These are phyloP conservation scores for Piezodorus guildinii DNA, from an alignment of 1,140 invertebrate species.

Conservation along the genomic window DNA sequence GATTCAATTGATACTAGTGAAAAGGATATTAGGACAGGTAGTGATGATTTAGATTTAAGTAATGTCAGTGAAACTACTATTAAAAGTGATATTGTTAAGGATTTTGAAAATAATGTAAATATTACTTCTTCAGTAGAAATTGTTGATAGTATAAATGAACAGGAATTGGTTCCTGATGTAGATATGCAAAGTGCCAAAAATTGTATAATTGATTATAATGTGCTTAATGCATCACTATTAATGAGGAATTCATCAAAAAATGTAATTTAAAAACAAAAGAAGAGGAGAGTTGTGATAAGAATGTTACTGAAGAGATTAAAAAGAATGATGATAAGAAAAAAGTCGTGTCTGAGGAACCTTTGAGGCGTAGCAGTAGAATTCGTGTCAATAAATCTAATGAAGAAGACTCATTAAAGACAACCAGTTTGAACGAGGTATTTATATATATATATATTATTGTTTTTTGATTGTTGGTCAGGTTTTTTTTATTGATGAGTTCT, in stretches of 20 bases:
- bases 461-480: no score
- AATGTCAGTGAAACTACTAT: not conserved
- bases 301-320: not conserved
- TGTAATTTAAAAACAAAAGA: no score
- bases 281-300: no score
- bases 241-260: no score
- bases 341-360: not conserved
- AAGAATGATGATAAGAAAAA: not conserved
- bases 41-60: not conserved
- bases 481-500: no score
- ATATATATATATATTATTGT: no score
- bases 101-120: slow-evolving; percentile 1
- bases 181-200: not conserved
- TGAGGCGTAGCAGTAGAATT: slow-evolving; percentile 13
- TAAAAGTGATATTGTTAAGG: slow-evolving; percentile 2
- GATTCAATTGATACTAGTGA: slow-evolving; percentile 18
- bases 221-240: no score
- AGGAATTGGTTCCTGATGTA: not conserved
- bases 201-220: no score
- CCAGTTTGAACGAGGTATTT: no score
- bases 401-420: not conserved
- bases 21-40: not conserved
- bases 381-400: slow-evolving; percentile 16
- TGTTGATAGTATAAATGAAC: slow-evolving; percentile 1
- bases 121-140: not conserved